These are phyloP conservation scores for Sarcophaga peregrina DNA, from an alignment of 1,140 invertebrate species.

Conservation along the genomic window DNA sequence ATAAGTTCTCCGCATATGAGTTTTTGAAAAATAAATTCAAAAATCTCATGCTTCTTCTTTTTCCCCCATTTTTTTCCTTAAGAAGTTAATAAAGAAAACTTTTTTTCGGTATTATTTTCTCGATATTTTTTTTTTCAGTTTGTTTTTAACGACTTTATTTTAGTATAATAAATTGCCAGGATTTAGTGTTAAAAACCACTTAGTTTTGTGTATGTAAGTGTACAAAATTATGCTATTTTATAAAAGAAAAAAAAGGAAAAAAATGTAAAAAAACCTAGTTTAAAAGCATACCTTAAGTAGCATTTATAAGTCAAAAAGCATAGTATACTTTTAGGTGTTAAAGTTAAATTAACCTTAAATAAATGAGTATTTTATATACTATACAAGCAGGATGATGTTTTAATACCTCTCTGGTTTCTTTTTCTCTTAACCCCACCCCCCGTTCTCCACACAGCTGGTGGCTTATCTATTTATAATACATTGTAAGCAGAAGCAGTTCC, in stretches of 20 bases:
- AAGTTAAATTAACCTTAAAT: constrained; percentile 30
- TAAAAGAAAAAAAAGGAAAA: background rate
- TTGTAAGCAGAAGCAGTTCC: too few species aligned
- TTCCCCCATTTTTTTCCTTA: background rate
- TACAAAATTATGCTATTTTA: constrained; percentile 22
- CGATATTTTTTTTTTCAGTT: background rate
- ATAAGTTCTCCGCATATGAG: background rate
- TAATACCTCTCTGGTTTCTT: too few species aligned
- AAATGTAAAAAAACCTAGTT: background rate
- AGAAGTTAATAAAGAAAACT: constrained; percentile 19
- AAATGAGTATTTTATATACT: background rate
- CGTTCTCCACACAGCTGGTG: too few species aligned
- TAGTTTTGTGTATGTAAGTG: background rate
- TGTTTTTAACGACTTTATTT: background rate
- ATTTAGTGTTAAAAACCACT: constrained; percentile 27
- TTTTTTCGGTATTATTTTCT: background rate
- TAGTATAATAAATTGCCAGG: constrained; percentile 7
- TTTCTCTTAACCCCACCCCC: too few species aligned
- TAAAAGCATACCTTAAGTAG: constrained; percentile 22
- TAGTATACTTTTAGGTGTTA: constrained; percentile 37
- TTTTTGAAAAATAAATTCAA: background rate
- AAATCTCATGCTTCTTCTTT: background rate
- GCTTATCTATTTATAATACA: too few species aligned
- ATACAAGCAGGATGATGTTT: constrained; percentile 4
- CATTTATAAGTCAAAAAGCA: constrained; percentile 25